Evolutionary conservation across 2,797 vertebrate species (phyloP).

Genomic region (Falco naumanni): DNA sequence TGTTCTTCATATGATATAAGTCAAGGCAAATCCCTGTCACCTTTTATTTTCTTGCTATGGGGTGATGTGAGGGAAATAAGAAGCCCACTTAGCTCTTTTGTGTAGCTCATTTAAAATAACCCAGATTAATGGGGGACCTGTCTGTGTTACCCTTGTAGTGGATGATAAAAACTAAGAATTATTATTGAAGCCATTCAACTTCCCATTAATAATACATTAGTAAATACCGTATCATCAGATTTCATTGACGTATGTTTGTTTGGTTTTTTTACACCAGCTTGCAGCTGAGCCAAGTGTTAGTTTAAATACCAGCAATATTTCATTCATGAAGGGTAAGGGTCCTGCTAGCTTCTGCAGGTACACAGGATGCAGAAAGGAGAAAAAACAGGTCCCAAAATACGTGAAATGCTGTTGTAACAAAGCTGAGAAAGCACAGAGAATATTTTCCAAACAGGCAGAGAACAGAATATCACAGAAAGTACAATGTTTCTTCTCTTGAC

Average conservation of each 20-base stretch:
- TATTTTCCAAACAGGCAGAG: background rate
- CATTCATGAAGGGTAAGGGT: background rate
- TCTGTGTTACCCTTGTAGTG: slow-evolving; percentile 3
- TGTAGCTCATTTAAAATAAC: slow-evolving; percentile 43
- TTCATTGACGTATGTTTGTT: background rate
- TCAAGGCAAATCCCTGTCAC: slow-evolving; percentile 13
- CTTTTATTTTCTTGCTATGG: background rate
- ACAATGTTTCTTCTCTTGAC: background rate
- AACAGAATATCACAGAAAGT: background rate
- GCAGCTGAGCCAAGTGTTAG: slow-evolving; percentile 8
- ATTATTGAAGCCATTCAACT: slow-evolving; percentile 21
- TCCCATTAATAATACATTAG: slow-evolving; percentile 46
- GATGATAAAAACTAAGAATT: slow-evolving; percentile 38
- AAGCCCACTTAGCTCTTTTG: background rate
- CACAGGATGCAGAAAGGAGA: background rate
- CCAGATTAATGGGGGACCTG: slow-evolving; percentile 33
- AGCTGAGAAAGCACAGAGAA: background rate
- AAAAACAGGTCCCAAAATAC: background rate
- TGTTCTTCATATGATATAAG: background rate
- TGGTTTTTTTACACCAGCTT: background rate
- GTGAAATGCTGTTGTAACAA: background rate
- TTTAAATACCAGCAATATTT: slow-evolving; percentile 37
- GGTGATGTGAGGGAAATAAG: background rate
- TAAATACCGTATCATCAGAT: slow-evolving; percentile 46
- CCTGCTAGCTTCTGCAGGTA: background rate